Evolutionary conservation across 2,797 vertebrate species (phyloP).

Genomic region (Gephyroberyx darwinii): DNA sequence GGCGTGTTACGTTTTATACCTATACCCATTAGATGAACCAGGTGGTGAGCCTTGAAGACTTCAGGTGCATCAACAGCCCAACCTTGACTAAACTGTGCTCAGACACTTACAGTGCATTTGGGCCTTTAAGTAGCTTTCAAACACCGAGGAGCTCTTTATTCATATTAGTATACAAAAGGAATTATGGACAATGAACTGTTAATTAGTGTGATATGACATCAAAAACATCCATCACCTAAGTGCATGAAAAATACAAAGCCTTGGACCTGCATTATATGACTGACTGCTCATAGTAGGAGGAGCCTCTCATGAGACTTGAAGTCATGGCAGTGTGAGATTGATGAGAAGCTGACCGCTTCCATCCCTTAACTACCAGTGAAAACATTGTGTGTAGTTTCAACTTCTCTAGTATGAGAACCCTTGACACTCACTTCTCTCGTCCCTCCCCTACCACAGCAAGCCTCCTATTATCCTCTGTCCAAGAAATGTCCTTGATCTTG

Average conservation of each 20-base stretch:
- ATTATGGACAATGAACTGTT: not conserved
- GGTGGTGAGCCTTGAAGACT: not conserved
- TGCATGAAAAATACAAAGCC: not conserved
- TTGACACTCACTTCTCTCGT: conserved; percentile 90
- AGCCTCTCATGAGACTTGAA: conserved; percentile 1
- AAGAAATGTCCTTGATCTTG: conserved; percentile 93
- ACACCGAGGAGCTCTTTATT: not conserved
- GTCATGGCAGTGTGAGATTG: not conserved
- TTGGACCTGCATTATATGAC: not conserved
- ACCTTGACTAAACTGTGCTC: not conserved
- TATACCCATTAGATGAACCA: not conserved
- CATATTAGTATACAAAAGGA: conserved; percentile 8
- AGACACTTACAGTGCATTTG: too few relatives aligned
- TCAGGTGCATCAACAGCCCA: not conserved
- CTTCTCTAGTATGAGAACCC: not conserved
- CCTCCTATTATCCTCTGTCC: conserved; percentile 97
- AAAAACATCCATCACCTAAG: not conserved
- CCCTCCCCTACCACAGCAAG: conserved; percentile 94
- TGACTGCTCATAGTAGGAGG: not conserved
- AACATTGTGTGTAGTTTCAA: not conserved
- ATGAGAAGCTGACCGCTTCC: not conserved
- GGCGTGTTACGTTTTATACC: not conserved
- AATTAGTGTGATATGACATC: not conserved
- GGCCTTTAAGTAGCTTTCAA: not conserved
- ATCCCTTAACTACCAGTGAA: not conserved